Evolutionary conservation across 2,113 vertebrate genomes (phyloP).

Genomic region (Telmatochromis sp.): DNA sequence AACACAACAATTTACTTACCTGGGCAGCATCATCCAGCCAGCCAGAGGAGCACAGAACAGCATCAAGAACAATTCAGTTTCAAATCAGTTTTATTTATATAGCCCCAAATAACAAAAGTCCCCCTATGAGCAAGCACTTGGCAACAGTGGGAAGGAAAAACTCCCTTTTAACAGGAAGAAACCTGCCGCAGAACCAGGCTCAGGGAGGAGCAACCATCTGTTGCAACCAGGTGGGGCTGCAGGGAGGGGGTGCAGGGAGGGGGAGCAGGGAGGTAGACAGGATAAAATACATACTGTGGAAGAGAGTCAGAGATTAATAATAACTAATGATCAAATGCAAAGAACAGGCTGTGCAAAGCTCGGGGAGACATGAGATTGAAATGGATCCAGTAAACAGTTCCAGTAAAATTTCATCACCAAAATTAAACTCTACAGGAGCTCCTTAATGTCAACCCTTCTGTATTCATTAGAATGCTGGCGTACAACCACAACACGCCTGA

Average conservation of each 20-base stretch:
- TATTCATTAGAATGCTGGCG: not conserved
- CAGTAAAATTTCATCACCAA: not conserved
- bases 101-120: not conserved
- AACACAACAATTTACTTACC: not conserved
- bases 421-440: not conserved
- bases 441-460: not conserved
- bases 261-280: not conserved
- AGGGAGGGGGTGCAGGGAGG: not conserved
- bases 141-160: not conserved
- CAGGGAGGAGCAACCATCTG: not conserved
- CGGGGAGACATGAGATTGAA: not conserved
- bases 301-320: not conserved
- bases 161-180: not conserved
- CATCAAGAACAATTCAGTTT: not conserved
- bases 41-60: not conserved
- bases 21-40: not conserved
- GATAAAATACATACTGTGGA: not conserved
- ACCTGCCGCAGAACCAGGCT: fast-evolving
- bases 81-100: not conserved
- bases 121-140: not conserved
- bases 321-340: not conserved
- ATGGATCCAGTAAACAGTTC: not conserved
- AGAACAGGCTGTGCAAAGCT: not conserved
- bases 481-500: not conserved
- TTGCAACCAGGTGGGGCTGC: not conserved